Conservation (phyloP, 2,888 invertebrate species). For the Nephrotoma appendiculata region DNA sequence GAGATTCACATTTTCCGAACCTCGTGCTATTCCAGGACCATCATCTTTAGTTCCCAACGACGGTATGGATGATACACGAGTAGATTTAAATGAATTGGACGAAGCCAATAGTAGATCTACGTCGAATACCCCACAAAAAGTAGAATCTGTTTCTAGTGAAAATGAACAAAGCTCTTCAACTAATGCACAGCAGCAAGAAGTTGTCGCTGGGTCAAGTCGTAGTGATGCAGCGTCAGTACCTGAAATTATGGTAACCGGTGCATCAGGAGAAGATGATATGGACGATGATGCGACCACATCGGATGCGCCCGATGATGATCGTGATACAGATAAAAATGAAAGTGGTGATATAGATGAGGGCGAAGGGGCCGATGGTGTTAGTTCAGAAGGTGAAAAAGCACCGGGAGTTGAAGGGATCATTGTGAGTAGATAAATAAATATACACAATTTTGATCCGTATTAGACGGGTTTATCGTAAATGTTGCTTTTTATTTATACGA, state of each 20-base stretch:
- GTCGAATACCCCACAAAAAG: conserved; percentile 49
- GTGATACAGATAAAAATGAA: conserved; percentile 20
- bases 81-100: conserved; percentile 46
- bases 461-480: neutral
- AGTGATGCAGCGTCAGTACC: conserved; percentile 12
- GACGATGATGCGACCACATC: conserved; percentile 34
- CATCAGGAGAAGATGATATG: conserved; percentile 11
- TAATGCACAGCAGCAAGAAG: conserved; percentile 21
- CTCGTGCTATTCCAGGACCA: conserved; percentile 25
- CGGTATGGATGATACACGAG: conserved; percentile 59
- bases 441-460: neutral
- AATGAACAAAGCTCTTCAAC: conserved; percentile 13
- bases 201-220: conserved; percentile 20
- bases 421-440: conserved; percentile 17
- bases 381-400: conserved; percentile 48
- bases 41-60: conserved; percentile 24
- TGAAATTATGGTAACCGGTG: conserved; percentile 12
- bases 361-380: conserved; percentile 36
- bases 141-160: conserved; percentile 15
- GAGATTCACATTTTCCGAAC: conserved; percentile 50
- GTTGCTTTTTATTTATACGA: conserved; percentile 13
- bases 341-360: conserved; percentile 24
- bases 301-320: conserved; percentile 29
- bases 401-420: conserved; percentile 31
- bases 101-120: conserved; percentile 41